Conservation (phyloP, 2,797 vertebrate genomes). For the Macropodus opercularis region DNA sequence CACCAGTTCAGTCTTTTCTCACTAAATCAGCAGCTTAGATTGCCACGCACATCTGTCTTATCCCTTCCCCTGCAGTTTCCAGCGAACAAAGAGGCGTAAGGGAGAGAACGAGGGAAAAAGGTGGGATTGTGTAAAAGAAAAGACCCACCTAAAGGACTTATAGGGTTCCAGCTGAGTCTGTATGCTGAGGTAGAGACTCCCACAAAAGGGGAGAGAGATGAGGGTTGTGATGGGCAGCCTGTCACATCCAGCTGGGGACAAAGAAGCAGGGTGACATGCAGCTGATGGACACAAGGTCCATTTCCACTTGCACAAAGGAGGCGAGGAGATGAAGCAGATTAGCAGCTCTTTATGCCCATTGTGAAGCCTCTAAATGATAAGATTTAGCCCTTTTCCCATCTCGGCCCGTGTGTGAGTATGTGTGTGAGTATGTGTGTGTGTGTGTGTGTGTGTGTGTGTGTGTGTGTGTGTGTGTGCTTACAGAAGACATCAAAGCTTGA, state of each 20-base stretch:
- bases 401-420: slow-evolving; percentile 14
- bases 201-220: slow-evolving; percentile 70
- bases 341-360: slow-evolving; percentile 78
- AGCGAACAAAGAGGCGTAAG: slow-evolving; percentile 53
- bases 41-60: slow-evolving; percentile 63
- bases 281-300: slow-evolving; percentile 75
- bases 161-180: slow-evolving; percentile 51
- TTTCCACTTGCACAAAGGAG: slow-evolving; percentile 79
- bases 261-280: slow-evolving; percentile 70
- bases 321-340: slow-evolving; percentile 79
- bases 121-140: slow-evolving; percentile 47
- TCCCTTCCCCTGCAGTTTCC: slow-evolving; percentile 43
- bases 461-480: slow-evolving; percentile 23
- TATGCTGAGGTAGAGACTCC: slow-evolving; percentile 19
- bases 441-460: slow-evolving; percentile 22
- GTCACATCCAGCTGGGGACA: slow-evolving; percentile 68
- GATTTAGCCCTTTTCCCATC: slow-evolving; percentile 65
- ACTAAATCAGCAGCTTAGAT: slow-evolving; percentile 73
- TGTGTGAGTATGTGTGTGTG: slow-evolving; percentile 30
- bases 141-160: slow-evolving; percentile 51
- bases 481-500: slow-evolving; percentile 46
- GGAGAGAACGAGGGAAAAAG: slow-evolving; percentile 49
- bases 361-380: slow-evolving; percentile 79
- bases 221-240: slow-evolving; percentile 78
- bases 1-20: slow-evolving; percentile 48